Evolutionary conservation across 2,797 vertebrate species (phyloP), one percentile per base, ranked within the genome.

Genomic region (Pipistrellus pygmaeus): DNA sequence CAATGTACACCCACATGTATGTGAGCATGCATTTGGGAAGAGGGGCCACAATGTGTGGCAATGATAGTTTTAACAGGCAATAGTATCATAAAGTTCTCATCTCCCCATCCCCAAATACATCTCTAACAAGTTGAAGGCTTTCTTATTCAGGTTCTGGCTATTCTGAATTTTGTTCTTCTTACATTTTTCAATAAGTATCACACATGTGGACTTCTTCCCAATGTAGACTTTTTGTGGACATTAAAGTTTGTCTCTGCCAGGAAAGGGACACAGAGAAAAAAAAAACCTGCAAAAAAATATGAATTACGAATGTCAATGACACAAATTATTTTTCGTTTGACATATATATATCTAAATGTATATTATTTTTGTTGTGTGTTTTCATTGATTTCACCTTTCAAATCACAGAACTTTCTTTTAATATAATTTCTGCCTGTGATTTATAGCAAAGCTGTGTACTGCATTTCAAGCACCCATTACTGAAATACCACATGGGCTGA

Each of bases 401-500:
- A n/a, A 5, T 83, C 72, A 71, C 0, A 41, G 32, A 51, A 75
- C 81, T 90, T 95, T 73, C 51, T 94, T 81, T 91, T 91, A 68
- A 46, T 96, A 87, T 95, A 77, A 66, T 96, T 97, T 92, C 38
- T 30, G 3, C 71, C 93, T 94, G 35, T 88, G 94, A 89, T 91
- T 85, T 96, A 68, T 90, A 77, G 82, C 13, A 38, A 82, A 96
- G 87, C 89, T 90, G 46, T 1, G 73, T 8, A 3, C 46, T 92
- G 77, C 96, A 91, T 96, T 95, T 94, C 21, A 95, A 95, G 68
- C 32, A 77, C 6, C 80, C 21, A 80, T 85, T 94, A 88, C 35
- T 96, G 38, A 96, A 96, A 96, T 93, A 95, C 76, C 76, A 90
- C 87, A 88, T 51, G 75, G 23, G 88, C 14, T 87, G 41, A 96